Evolutionary conservation across 2,113 vertebrate genomes (phyloP).

Genomic region (Athene noctua): DNA sequence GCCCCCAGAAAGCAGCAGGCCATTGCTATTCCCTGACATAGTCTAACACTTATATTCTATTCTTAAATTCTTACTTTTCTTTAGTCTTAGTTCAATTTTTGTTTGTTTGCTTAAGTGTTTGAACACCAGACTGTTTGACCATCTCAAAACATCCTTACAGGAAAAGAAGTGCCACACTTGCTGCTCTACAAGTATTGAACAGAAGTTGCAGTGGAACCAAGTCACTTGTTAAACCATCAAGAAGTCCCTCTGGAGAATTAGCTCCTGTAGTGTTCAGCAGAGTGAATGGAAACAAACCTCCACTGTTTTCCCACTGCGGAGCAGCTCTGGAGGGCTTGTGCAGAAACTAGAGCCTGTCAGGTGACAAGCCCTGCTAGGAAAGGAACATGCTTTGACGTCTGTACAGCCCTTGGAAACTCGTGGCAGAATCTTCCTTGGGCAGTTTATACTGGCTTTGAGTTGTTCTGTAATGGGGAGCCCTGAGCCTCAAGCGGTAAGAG

Average conservation of each 20-base stretch:
- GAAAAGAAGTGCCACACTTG: not conserved
- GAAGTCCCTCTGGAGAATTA: not conserved
- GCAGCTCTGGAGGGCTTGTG: not conserved
- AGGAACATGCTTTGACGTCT: not conserved
- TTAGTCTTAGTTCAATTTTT: not conserved
- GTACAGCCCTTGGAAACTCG: not conserved
- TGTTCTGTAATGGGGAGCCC: not conserved
- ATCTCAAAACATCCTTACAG: not conserved
- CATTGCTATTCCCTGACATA: not conserved
- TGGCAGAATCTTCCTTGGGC: not conserved
- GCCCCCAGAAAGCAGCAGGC: not conserved
- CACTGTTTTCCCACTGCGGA: not conserved
- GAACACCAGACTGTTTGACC: not conserved
- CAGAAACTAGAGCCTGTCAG: not conserved
- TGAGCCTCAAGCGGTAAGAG: not conserved
- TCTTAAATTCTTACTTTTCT: not conserved
- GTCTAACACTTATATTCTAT: not conserved
- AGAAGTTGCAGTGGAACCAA: not conserved
- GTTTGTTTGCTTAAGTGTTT: not conserved
- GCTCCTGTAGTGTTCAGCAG: not conserved
- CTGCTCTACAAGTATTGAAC: not conserved
- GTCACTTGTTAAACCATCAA: not conserved
- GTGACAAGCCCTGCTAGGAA: not conserved
- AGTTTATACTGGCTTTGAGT: not conserved
- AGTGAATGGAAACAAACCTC: not conserved